Evolutionary conservation across 37 sponge, comb jelly and placozoan species (phyloP).

Genomic region (Theonella swinhoei): DNA sequence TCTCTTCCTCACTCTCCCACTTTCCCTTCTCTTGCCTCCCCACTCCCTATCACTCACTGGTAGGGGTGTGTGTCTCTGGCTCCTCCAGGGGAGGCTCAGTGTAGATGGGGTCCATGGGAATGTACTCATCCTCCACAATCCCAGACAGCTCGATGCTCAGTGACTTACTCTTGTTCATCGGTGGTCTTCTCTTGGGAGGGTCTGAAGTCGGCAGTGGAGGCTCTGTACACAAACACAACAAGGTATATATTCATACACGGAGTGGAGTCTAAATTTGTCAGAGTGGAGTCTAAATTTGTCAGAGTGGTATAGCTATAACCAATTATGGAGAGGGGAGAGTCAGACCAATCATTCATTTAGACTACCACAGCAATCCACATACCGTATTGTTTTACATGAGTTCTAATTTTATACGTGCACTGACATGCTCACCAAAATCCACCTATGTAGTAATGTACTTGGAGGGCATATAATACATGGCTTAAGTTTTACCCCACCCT

Average conservation of each 20-base stretch:
- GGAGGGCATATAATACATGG: too few species aligned
- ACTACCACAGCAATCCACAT: too few species aligned
- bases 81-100: slow-evolving; percentile 23
- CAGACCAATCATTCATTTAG: too few species aligned
- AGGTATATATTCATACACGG: not conserved
- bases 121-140: slow-evolving; percentile 53
- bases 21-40: not conserved
- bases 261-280: not conserved
- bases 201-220: not conserved
- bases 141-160: not conserved
- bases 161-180: not conserved
- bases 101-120: slow-evolving; percentile 56
- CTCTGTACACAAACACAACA: not conserved
- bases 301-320: not conserved
- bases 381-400: too few species aligned
- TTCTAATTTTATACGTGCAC: too few species aligned
- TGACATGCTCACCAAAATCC: too few species aligned
- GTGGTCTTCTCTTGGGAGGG: slow-evolving; percentile 4
- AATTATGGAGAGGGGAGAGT: not conserved
- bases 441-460: too few species aligned
- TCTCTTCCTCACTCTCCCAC: not conserved
- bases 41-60: not conserved
- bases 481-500: too few species aligned
- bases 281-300: not conserved
- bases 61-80: not conserved